Conservation (phyloP, 2,888 invertebrate genomes). For the Spodoptera littoralis region DNA sequence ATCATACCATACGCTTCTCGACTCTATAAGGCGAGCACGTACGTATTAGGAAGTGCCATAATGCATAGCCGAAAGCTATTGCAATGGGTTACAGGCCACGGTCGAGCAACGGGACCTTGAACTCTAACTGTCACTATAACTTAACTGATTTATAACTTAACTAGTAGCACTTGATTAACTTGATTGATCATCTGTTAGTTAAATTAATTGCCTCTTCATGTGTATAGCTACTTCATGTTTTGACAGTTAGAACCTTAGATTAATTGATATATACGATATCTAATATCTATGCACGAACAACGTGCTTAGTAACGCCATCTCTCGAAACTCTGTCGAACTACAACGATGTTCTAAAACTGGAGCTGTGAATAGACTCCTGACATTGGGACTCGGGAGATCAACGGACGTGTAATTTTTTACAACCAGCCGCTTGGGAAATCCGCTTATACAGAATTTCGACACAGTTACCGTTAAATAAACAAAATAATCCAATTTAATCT, state of each 20-base stretch:
- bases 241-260: slow-evolving; percentile 25
- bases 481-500: slow-evolving; percentile 23
- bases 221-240: slow-evolving; percentile 26
- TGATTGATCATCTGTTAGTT: slow-evolving; percentile 47
- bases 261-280: slow-evolving; percentile 19
- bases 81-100: slow-evolving; percentile 49
- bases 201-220: slow-evolving; percentile 43
- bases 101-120: slow-evolving; percentile 60
- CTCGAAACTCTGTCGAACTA: slow-evolving; percentile 29
- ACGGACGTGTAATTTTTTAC: slow-evolving; percentile 29
- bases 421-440: slow-evolving; percentile 26
- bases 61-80: slow-evolving; percentile 53
- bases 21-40: slow-evolving; percentile 21
- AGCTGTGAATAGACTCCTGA: slow-evolving; percentile 49
- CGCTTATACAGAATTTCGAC: slow-evolving; percentile 20
- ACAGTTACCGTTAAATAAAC: slow-evolving; percentile 26
- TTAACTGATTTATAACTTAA: slow-evolving; percentile 56
- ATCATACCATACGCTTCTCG: slow-evolving; percentile 18
- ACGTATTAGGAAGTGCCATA: slow-evolving; percentile 46
- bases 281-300: background rate
- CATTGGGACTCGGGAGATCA: slow-evolving; percentile 36
- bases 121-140: slow-evolving; percentile 54
- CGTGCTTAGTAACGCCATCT: slow-evolving; percentile 50
- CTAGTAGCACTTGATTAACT: slow-evolving; percentile 38
- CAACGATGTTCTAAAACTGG: slow-evolving; percentile 28